These are phyloP conservation scores for Smithornis capensis DNA, from an alignment of 2,113 vertebrate genomes.

Conservation along the genomic window DNA sequence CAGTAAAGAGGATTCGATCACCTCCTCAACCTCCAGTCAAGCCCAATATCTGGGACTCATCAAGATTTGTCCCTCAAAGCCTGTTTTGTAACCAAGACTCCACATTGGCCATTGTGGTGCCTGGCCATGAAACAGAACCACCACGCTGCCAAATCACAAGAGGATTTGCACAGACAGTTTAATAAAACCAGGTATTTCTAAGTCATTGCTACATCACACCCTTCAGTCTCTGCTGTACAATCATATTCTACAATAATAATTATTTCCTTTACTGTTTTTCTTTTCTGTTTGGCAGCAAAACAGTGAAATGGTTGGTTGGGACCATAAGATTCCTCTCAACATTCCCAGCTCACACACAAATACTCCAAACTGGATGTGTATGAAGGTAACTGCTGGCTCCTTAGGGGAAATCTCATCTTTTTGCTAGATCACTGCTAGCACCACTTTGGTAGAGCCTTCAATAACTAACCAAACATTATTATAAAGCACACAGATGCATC, in stretches of 20 bases:
- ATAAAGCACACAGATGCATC: not conserved
- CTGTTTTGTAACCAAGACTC: slow-evolving; percentile 56
- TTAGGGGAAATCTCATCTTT: not conserved
- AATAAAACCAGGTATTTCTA: not conserved
- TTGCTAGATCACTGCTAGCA: not conserved
- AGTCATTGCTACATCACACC: not conserved
- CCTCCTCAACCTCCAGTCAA: slow-evolving; percentile 20
- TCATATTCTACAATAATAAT: not conserved
- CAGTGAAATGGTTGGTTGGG: not conserved
- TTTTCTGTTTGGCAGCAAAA: not conserved
- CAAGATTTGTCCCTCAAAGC: slow-evolving; percentile 51
- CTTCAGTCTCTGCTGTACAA: not conserved
- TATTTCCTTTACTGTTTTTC: not conserved
- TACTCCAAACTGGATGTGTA: not conserved
- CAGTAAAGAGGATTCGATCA: slow-evolving; percentile 58
- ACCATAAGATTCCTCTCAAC: not conserved
- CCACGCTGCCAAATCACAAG: not conserved
- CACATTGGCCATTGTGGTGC: not conserved
- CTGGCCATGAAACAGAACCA: not conserved
- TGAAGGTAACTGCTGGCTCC: not conserved
- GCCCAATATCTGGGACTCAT: slow-evolving; percentile 37
- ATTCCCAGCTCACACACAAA: not conserved
- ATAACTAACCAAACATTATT: not conserved
- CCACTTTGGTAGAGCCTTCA: not conserved
- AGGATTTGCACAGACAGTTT: not conserved